Evolutionary conservation across 1,140 invertebrate species (phyloP), one percentile per base, ranked within the genome.

Genomic region (Physella acuta): DNA sequence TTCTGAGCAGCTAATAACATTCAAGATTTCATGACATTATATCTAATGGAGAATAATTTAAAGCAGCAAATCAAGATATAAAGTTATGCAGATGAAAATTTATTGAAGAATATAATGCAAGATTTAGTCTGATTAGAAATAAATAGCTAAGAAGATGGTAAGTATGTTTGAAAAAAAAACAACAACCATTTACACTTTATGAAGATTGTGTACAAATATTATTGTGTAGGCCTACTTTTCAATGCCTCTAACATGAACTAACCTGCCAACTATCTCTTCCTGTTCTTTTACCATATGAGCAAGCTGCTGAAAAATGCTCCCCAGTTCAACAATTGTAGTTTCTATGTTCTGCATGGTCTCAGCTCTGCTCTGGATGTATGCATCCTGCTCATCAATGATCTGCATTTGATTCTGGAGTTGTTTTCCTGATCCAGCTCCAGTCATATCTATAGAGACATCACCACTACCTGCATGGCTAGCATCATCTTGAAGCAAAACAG

Each of bases 261-360:
- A 92, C 90, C 92, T 90, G 77, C 95, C 94, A 26, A 99, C 96
- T 86, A 97, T 94, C 88, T 99, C 97, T 85, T 98, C 96, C 86
- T 99, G 98, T 86, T 99, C 97, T 82, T 98, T 97, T 30, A 99
- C 96, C 94, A 99, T 97, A 80, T 94, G 92, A 26, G 97, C 96
- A 73, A 99, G 86, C 83, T 99, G 97, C 81, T 94, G 93, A 82
- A 99, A 99, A 82, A 99, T 99, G 52, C 93, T 93, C 5, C 97
- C 97, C n/a, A 99, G 86, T 87, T 99, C 97, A 20, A 99, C 94
- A 80, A 99, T 99, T 34, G 97, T 99, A 16, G 94, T 94, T 86
- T 99, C 97, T 79, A 99, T 99, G 83, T 94, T 98, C 84, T 98
- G 94, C 95, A 99, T 99, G 0, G 96, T 96, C 82, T 97, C 94